Conservation (phyloP, 2,888 invertebrate species). For the Lomographa bimaculata region DNA sequence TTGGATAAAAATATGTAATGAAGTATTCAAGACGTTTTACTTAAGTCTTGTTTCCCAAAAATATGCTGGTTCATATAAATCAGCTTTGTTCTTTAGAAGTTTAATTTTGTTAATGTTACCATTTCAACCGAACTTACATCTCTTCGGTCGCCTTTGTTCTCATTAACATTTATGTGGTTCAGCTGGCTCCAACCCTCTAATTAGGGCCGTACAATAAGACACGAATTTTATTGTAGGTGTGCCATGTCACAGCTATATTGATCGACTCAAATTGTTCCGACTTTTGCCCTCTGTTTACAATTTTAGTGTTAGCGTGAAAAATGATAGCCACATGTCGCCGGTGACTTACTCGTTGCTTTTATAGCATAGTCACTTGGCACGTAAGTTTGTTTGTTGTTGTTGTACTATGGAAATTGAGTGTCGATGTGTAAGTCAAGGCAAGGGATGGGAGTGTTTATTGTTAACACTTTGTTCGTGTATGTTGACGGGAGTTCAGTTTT, state of each 20-base stretch:
- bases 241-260: conserved; percentile 4
- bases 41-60: too few species aligned
- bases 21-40: too few species aligned
- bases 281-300: conserved; percentile 4
- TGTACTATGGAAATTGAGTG: conserved; percentile 1
- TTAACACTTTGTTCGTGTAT: too few species aligned
- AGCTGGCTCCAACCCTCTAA: conserved; percentile 5
- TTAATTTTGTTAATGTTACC: too few species aligned
- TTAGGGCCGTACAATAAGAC: conserved; percentile 6
- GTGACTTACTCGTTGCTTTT: not conserved
- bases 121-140: too few species aligned
- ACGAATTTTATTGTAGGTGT: conserved; percentile 2
- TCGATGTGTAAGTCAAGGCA: conserved; percentile 1
- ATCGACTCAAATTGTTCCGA: conserved; percentile 6
- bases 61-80: too few species aligned
- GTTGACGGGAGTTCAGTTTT: too few species aligned
- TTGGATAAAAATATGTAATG: too few species aligned
- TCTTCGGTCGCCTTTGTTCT: too few species aligned
- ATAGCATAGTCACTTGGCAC: conserved; percentile 6
- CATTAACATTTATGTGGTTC: too few species aligned
- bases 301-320: conserved; percentile 2
- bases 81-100: too few species aligned
- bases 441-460: too few species aligned
- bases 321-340: not conserved
- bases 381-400: conserved; percentile 13